Base-by-base conservation (phyloP, 2,888 invertebrate species). In the Dusona sp. region DNA sequence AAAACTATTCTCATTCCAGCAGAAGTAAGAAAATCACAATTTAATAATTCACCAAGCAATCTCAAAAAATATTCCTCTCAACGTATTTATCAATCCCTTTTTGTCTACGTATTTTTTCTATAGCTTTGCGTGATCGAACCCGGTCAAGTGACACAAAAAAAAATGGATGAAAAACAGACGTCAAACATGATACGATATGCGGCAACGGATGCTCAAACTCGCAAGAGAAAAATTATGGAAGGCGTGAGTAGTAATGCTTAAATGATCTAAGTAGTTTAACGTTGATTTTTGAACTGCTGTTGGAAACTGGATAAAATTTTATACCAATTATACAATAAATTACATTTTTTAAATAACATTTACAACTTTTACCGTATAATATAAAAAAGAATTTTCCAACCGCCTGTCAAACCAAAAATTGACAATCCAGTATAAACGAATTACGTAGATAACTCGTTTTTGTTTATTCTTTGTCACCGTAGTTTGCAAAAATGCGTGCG, bases 151-250 rank as follows among this genome's bases (percentile, higher is more conserved):
- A 94, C 90, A 0, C 96, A 97, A 79, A 96, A 97, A 91, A 98
- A 98, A 94, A 95, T 99, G 92, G 97, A 96, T 8, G 97, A 98
- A 45, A 95, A 93, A 45, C 99, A 99, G 94, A 97, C 99, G 0
- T 95, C 97, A 0, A 96, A 95, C 0, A 98, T 99, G 98, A 98
- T 99, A 78, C 96, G 95, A 92, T 95, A 96, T 61, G 98, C 99
- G 0, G 99, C 99, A 0, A 97, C 98, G 0, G 95, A 96, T 0
- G 98, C 99, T 0, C 95, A 96, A 11, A 95, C 95, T 16, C 95
- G 99, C 33, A 97, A 98, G 92, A 88, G 94, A 0, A 98, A 98
- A 94, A 99, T 99, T 79, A 95, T 97, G 93, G 95, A 96, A 74
- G 95, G 97, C 33, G 97, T 97, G 91, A 95, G 94, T 93, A 75